phyloP scores from a whole-genome alignment of 2,888 invertebrate species.

The Leptopilina myrica region DNA sequence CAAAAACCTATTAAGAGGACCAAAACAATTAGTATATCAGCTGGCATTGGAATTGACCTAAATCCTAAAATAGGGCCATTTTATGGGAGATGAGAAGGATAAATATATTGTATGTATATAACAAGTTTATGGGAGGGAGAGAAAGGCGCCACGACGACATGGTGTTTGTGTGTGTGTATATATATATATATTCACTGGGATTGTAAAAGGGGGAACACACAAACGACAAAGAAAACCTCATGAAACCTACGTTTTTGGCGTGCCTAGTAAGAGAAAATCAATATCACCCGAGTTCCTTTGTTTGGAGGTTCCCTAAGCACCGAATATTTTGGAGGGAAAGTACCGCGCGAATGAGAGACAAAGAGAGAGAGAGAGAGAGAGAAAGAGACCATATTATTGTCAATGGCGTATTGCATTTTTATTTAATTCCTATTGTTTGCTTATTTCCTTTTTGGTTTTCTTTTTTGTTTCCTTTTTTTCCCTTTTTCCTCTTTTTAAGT shows the following conservation, averaged over 20 bases:
- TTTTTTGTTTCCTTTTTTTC: slow-evolving; percentile 28
- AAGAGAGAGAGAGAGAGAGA: too few species aligned
- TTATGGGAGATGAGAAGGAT: slow-evolving; percentile 11
- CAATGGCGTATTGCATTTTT: slow-evolving; percentile 48
- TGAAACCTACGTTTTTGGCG: slow-evolving; percentile 66
- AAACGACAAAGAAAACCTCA: slow-evolving; percentile 52
- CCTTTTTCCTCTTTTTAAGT: not conserved
- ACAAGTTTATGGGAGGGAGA: slow-evolving; percentile 5
- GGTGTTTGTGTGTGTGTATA: not conserved
- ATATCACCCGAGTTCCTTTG: slow-evolving; percentile 70
- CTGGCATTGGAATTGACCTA: slow-evolving; percentile 36
- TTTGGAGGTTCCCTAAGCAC: slow-evolving; percentile 58
- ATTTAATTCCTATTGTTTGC: not conserved
- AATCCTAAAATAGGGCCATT: slow-evolving; percentile 31
- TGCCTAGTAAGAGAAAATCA: slow-evolving; percentile 70
- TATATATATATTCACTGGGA: not conserved
- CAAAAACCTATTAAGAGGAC: slow-evolving; percentile 2
- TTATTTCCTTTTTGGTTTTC: not conserved
- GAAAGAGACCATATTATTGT: slow-evolving; percentile 40
- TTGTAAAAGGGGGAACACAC: slow-evolving; percentile 29
- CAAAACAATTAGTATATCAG: not conserved
- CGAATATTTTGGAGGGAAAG: slow-evolving; percentile 68
- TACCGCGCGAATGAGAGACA: slow-evolving; percentile 13
- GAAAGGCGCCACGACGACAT: slow-evolving; percentile 30
- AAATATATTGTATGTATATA: slow-evolving; percentile 1